Evolutionary conservation across 2,113 vertebrate genomes (phyloP).

Genomic region (Mugil cephalus): DNA sequence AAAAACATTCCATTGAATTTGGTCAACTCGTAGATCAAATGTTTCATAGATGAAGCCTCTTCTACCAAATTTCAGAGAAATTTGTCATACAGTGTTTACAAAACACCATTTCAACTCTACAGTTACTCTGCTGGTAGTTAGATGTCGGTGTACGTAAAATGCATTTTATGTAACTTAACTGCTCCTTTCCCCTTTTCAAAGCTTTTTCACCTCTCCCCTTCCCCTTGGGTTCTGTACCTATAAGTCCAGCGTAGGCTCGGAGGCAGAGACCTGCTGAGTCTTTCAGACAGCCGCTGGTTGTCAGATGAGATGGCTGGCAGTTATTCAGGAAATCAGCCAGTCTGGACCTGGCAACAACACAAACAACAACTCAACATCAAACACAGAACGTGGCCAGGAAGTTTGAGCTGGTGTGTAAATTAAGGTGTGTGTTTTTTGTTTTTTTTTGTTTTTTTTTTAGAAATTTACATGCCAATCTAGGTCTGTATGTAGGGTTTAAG

Average conservation of each 20-base stretch:
- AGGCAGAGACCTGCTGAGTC: conserved; percentile 89
- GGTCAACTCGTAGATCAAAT: too few relatives aligned
- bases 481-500: too few relatives aligned
- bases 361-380: conserved; percentile 62
- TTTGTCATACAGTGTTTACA: too few relatives aligned
- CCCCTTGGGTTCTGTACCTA: conserved; percentile 83
- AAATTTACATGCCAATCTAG: too few relatives aligned
- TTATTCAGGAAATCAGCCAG: conserved; percentile 92
- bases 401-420: neutral
- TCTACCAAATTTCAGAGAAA: too few relatives aligned
- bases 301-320: conserved; percentile 84
- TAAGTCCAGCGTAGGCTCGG: conserved; percentile 92
- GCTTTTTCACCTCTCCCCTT: neutral
- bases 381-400: conserved; percentile 22
- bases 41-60: too few relatives aligned
- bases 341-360: conserved; percentile 86
- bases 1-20: too few relatives aligned
- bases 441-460: too few relatives aligned
- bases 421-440: neutral
- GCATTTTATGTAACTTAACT: conserved; percentile 3
- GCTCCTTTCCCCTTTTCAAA: too few relatives aligned
- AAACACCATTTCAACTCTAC: too few relatives aligned
- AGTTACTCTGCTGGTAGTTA: neutral
- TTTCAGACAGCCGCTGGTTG: conserved; percentile 83
- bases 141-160: neutral